These are phyloP conservation scores for Cottoperca gobio DNA, from an alignment of 2,797 vertebrate species.

Conservation along the genomic window DNA sequence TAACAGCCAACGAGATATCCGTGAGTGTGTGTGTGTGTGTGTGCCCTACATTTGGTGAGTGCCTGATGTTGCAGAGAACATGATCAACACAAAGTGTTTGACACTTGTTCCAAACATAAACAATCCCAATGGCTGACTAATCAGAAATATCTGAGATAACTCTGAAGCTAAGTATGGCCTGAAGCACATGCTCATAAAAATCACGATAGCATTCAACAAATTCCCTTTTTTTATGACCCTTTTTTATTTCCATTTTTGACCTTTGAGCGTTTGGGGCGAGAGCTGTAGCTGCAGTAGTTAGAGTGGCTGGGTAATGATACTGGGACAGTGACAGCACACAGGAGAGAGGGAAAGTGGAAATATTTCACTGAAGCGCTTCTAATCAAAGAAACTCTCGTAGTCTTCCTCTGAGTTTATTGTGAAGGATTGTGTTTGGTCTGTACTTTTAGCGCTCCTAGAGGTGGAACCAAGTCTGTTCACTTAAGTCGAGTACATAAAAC, in stretches of 20 bases:
- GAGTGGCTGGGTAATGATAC: background rate
- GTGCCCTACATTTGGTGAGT: background rate
- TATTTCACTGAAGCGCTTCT: background rate
- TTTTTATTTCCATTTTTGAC: constrained; percentile 33
- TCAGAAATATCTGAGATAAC: constrained; percentile 4
- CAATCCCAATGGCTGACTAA: constrained; percentile 3
- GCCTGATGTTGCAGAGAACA: background rate
- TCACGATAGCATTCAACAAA: background rate
- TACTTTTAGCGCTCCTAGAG: background rate
- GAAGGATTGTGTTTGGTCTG: background rate
- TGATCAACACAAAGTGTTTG: background rate
- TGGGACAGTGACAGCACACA: background rate
- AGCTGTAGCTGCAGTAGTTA: background rate
- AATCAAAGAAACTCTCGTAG: background rate
- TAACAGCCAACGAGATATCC: constrained; percentile 10
- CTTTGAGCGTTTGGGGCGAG: constrained; percentile 41
- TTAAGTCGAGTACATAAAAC: background rate
- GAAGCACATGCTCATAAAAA: constrained; percentile 23
- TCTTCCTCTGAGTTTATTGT: background rate
- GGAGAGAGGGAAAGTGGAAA: background rate
- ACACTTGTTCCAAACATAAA: constrained; percentile 25
- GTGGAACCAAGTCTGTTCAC: background rate
- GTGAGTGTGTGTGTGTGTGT: background rate
- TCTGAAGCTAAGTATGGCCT: background rate
- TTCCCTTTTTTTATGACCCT: constrained; percentile 37